Evolutionary conservation across 1,140 invertebrate species (phyloP).

Genomic region (Psix sp.): DNA sequence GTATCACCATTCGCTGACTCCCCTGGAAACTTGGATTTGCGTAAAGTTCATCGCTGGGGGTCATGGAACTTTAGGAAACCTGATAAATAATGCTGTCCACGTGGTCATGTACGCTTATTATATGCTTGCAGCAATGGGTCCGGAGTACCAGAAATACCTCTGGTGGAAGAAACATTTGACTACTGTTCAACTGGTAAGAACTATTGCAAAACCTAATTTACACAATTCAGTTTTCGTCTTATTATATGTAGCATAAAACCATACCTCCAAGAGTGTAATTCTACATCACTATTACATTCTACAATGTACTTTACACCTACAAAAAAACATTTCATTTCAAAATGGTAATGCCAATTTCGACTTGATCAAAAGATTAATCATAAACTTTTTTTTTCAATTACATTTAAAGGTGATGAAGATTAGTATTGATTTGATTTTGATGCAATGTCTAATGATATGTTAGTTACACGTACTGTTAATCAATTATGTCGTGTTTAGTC

Average conservation of each 20-base stretch:
- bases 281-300: too few species aligned
- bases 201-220: too few species aligned
- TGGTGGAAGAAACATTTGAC: constrained; percentile 98
- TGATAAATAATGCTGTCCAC: constrained; percentile 96
- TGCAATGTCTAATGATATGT: constrained; percentile 28
- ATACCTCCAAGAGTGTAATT: too few species aligned
- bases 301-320: too few species aligned
- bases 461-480: constrained; percentile 25
- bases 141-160: constrained; percentile 91
- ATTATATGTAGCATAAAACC: too few species aligned
- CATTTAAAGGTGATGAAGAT: background rate
- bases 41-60: constrained; percentile 96
- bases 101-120: constrained; percentile 97
- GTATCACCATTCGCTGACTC: constrained; percentile 96
- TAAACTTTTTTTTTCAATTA: too few species aligned
- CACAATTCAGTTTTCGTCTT: too few species aligned
- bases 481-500: too few species aligned
- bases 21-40: constrained; percentile 95
- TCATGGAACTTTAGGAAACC: constrained; percentile 93
- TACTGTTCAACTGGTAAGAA: constrained; percentile 89
- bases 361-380: too few species aligned
- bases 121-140: constrained; percentile 93
- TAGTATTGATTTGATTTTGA: constrained; percentile 13
- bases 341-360: too few species aligned
- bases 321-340: too few species aligned